Conservation (phyloP, 37 sponge, comb jelly and placozoan species). For the Amphimedon queenslandica region DNA sequence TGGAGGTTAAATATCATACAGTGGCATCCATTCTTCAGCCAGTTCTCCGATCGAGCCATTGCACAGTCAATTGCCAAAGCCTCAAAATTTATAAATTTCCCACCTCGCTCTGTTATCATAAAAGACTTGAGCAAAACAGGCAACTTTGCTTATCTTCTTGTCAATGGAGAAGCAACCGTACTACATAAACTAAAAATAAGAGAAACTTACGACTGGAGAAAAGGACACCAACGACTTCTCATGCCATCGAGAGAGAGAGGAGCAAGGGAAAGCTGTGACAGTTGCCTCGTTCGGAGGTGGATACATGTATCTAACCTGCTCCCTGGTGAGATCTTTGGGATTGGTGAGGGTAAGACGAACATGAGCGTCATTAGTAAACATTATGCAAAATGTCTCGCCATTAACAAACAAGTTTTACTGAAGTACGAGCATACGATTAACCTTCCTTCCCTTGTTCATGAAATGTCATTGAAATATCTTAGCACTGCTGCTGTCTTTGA, state of each 20-base stretch:
- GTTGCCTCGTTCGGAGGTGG: slow-evolving; percentile 11
- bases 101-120: slow-evolving; percentile 53
- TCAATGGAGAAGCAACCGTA: slow-evolving; percentile 58
- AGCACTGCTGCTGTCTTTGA: slow-evolving; percentile 17
- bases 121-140: slow-evolving; percentile 32
- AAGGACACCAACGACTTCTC: neutral
- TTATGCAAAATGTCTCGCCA: slow-evolving; percentile 37
- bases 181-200: slow-evolving; percentile 33
- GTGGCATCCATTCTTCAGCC: slow-evolving; percentile 29
- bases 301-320: slow-evolving; percentile 40
- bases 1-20: slow-evolving; percentile 21
- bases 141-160: slow-evolving; percentile 36
- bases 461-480: slow-evolving; percentile 40
- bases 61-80: slow-evolving; percentile 35
- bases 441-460: neutral
- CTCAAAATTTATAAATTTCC: slow-evolving; percentile 42
- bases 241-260: slow-evolving; percentile 3
- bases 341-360: slow-evolving; percentile 55
- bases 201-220: neutral
- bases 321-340: slow-evolving; percentile 79
- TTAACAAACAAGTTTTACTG: slow-evolving; percentile 33
- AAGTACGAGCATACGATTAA: slow-evolving; percentile 10
- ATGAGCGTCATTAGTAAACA: slow-evolving; percentile 38
- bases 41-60: slow-evolving; percentile 21
- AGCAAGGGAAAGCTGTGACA: neutral